Evolutionary conservation across 37 sponge, comb jelly and placozoan species (phyloP).

Genomic region (Mnemiopsis leidyi): DNA sequence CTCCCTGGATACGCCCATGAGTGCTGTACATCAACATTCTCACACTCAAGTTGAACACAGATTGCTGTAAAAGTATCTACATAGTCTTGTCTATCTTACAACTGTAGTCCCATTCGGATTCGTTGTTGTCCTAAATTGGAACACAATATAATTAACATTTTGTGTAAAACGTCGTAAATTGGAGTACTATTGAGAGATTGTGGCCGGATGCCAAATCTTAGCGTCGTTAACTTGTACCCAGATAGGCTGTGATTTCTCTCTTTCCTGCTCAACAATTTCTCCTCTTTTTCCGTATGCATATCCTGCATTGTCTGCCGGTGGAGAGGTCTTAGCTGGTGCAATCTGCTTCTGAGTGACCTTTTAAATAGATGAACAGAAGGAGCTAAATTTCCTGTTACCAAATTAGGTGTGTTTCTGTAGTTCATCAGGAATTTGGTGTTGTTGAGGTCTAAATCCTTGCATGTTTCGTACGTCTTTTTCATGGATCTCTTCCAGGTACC

Average conservation of each 20-base stretch:
- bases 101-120: too few species aligned
- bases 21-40: too few species aligned
- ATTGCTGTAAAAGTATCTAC: too few species aligned
- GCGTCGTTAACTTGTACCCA: not conserved
- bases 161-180: too few species aligned
- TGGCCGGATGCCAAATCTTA: not conserved
- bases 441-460: not conserved
- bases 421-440: not conserved
- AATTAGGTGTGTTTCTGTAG: slow-evolving; percentile 6
- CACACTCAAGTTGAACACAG: too few species aligned
- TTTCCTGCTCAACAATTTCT: not conserved
- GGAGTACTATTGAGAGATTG: not conserved
- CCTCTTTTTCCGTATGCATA: not conserved
- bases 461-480: not conserved
- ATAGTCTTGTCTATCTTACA: too few species aligned
- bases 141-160: too few species aligned
- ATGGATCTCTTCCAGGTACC: slow-evolving; percentile 63
- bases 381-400: not conserved
- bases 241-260: not conserved
- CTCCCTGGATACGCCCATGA: too few species aligned
- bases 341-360: not conserved
- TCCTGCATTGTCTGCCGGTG: not conserved
- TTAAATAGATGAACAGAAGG: not conserved
- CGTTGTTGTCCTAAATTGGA: too few species aligned
- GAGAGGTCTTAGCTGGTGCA: not conserved